Evolutionary conservation across 2,797 vertebrate genomes (phyloP).

Genomic region (Chiloscyllium punctatum): DNA sequence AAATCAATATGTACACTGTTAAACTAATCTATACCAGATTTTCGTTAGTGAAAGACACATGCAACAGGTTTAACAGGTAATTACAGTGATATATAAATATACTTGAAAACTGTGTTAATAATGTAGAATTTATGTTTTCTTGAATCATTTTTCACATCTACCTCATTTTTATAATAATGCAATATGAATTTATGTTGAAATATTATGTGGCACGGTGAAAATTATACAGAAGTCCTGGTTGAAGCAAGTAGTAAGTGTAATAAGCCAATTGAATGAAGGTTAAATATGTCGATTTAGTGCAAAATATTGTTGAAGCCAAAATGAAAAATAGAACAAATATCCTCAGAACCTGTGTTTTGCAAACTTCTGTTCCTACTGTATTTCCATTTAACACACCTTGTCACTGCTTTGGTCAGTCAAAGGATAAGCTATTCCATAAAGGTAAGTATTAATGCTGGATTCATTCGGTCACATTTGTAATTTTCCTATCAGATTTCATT

Average conservation of each 20-base stretch:
- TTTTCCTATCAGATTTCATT: not conserved
- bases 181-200: not conserved
- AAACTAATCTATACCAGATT: not conserved
- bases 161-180: not conserved
- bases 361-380: not conserved
- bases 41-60: not conserved
- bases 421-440: not conserved
- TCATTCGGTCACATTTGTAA: not conserved
- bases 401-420: not conserved
- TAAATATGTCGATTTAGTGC: not conserved
- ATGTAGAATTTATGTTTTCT: not conserved
- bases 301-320: not conserved
- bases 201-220: not conserved
- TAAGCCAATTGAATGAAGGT: not conserved
- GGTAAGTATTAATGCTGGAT: not conserved
- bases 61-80: slow-evolving; percentile 8
- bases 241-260: not conserved
- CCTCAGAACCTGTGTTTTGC: not conserved
- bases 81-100: not conserved
- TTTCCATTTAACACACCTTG: not conserved
- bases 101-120: not conserved
- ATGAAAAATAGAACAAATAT: not conserved
- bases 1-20: not conserved
- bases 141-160: not conserved
- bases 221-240: not conserved